Conservation (phyloP, 2,797 vertebrate genomes). For the Margarornis squamiger region DNA sequence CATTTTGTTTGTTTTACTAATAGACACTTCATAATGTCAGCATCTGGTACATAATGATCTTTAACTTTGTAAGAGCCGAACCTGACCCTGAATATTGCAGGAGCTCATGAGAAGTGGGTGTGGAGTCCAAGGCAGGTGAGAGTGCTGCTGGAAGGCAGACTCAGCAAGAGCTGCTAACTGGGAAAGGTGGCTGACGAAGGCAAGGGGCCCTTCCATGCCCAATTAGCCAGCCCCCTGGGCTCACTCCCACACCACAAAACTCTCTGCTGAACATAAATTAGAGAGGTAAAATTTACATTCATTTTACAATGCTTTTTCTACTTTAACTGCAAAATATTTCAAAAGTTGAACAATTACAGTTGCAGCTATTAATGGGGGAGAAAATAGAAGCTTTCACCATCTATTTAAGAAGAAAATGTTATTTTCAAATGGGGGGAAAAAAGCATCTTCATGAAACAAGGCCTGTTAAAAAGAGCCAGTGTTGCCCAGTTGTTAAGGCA, state of each 20-base stretch:
- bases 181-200: not conserved
- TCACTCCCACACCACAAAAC: not conserved
- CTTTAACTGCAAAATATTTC: not conserved
- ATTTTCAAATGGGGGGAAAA: not conserved
- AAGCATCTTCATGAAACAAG: not conserved
- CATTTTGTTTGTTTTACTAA: not conserved
- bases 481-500: not conserved
- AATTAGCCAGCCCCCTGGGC: not conserved
- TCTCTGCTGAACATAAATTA: not conserved
- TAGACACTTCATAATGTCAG: not conserved
- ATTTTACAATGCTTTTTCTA: not conserved
- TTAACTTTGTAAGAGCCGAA: not conserved
- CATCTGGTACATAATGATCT: not conserved
- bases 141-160: not conserved
- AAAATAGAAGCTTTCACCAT: not conserved
- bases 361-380: not conserved
- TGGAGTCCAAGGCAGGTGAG: not conserved
- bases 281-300: not conserved
- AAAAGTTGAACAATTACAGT: not conserved
- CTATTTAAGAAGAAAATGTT: not conserved
- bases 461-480: not conserved
- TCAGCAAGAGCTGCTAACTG: not conserved
- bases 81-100: not conserved
- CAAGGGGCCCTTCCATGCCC: not conserved
- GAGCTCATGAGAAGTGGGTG: not conserved